Base-by-base conservation (phyloP, 2,113 vertebrate genomes). In the Aegithalos caudatus region DNA sequence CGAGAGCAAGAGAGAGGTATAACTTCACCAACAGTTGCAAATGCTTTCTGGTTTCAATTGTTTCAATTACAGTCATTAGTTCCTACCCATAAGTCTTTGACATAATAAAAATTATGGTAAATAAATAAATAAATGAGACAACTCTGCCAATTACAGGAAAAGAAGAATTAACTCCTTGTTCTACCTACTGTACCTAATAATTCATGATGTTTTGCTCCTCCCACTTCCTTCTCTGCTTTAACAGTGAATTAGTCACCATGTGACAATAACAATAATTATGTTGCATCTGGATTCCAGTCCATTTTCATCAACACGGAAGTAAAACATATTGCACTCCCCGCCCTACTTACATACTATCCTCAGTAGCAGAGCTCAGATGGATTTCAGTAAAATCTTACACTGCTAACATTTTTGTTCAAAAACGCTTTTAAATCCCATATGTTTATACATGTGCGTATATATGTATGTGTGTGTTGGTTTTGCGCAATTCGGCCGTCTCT, bases 201-300 rank as follows among this genome's bases (percentile, higher is more conserved):
- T 83, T 83, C 28, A 37, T 40, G 37, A 57, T 37, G 16, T 42
- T 77, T 92, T 62, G 28, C 56, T 92, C 51, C 82, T 86, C 88
- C 88, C 70, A 78, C 56, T 95, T 97, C 67, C 80, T 94, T 45
- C 88, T 80, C 54, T 90, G 57, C 71, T 81, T 62, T 80, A 77
- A 62, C 33, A 40, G 17, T 33, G 73, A 64, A 45, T 85, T 69
- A 77, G 72, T 84, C 86, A 83, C 47, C 48, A 4, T 37, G 45
- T 66, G 29, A 78, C 45, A 81, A 48, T 54, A 84, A 82, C 48
- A 90, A 11, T 83, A 86, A 92, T 88, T 81, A 90, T 6, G 7
- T 42, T 66, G 40, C 70, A 66, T 64, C 33, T 54, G 90, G 66
- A 77, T 74, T 72, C 77, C 18, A 7, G 16, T 69, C 47, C 67